Evolutionary conservation across 2,888 invertebrate species (phyloP).

Genomic region (Cephus spinipes): DNA sequence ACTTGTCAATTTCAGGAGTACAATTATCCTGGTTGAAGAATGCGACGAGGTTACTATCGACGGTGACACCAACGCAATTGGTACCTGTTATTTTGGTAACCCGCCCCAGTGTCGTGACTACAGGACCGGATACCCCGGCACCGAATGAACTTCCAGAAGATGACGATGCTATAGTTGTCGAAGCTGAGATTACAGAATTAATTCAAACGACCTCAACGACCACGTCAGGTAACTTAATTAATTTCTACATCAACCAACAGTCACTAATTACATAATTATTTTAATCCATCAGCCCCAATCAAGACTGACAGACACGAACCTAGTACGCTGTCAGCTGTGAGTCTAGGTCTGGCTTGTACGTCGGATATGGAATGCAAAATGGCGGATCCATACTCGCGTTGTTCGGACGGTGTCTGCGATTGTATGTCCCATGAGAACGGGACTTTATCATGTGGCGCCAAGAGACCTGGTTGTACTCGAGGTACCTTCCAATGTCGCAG

Average conservation of each 20-base stretch:
- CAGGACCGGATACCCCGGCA: conserved; percentile 36
- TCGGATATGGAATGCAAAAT: conserved; percentile 83
- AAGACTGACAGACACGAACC: conserved; percentile 61
- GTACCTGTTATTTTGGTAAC: conserved; percentile 52
- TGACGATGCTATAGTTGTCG: conserved; percentile 56
- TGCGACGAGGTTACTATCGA: conserved; percentile 51
- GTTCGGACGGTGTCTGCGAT: conserved; percentile 82
- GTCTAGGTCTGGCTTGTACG: conserved; percentile 81
- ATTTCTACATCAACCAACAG: background rate
- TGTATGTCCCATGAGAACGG: conserved; percentile 75
- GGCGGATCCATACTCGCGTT: conserved; percentile 82
- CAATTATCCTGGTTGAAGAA: conserved; percentile 61
- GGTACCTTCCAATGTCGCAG: conserved; percentile 91
- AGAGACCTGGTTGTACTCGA: conserved; percentile 81
- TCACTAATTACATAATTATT: conserved; percentile 1
- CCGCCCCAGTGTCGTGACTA: conserved; percentile 39
- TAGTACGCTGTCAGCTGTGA: conserved; percentile 68
- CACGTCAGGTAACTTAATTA: conserved; percentile 30
- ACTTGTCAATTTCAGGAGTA: conserved; percentile 41
- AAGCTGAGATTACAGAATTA: conserved; percentile 52
- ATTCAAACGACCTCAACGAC: conserved; percentile 40
- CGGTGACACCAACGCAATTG: conserved; percentile 40
- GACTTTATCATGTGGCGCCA: conserved; percentile 74
- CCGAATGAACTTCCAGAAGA: conserved; percentile 45
- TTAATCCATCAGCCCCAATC: conserved; percentile 41